Base-by-base conservation (phyloP, 2,888 invertebrate species). In the Drosophila neotestacea region DNA sequence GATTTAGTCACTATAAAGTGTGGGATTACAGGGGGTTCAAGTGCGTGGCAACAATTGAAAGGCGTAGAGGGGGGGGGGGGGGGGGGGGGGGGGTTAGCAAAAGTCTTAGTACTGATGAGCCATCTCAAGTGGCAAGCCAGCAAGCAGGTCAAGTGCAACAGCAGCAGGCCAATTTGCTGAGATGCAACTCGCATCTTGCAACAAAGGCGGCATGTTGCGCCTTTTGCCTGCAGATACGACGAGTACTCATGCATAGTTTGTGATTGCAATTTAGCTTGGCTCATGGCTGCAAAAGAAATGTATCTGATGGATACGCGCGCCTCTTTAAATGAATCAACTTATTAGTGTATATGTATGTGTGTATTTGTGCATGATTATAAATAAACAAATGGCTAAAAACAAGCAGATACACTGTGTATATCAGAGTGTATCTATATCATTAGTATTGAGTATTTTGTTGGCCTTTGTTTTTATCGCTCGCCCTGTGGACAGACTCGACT, bases 141-240 rank as follows among this genome's bases (percentile, higher is more conserved):
- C 56, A 62, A 78, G 64, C 66, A 76, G 83, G 86, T 88, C 83
- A 88, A 83, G 83, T 83, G 83, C 86, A 85, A 55, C 73, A 61
- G 78, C 59, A 36, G 50, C 56, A 56, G 56, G 64, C 84, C 84
- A 84, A 86, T 86, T 82, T 82, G 72, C 66, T 44, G 58, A 64
- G 16, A 60, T 46, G 11, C 44, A 6, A 44, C 30, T 51, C 22
- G 22, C 32, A 32, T 2, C 7, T 32, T 62, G 61, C 42, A 58
- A 68, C 60, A 70, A 75, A 70, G 22, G 47, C n/a, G 2, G 46
- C 28, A 28, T 54, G 52, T 28, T 50, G 39, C 56, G 42, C 32
- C 61, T 39, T 30, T 30, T 34, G 67, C 55, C 55, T 56, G 67
- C 72, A 61, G 44, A 42, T 36, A 51, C 13, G 30, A 27, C 16